These are phyloP conservation scores for Anthoptus insignis DNA, from an alignment of 2,888 invertebrate genomes.

Conservation along the genomic window DNA sequence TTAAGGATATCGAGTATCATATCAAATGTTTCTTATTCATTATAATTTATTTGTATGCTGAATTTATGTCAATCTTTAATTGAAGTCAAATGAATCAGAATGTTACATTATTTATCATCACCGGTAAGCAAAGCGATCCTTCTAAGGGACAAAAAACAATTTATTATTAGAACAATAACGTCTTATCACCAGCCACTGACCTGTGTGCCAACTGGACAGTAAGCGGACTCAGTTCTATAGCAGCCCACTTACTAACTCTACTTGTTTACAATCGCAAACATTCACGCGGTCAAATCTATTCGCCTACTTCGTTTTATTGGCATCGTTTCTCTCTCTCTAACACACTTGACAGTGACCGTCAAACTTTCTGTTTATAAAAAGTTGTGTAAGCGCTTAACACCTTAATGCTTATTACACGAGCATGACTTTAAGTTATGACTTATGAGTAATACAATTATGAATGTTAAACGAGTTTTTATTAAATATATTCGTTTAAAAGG, in stretches of 20 bases:
- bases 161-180: slow-evolving; percentile 40
- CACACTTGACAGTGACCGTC: slow-evolving; percentile 47
- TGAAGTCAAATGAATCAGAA: slow-evolving; percentile 17
- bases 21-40: not conserved
- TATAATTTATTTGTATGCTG: not conserved
- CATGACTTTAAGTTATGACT: too few species aligned
- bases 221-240: slow-evolving; percentile 37
- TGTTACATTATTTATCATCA: slow-evolving; percentile 24
- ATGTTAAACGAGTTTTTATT: slow-evolving; percentile 17
- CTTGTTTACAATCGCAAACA: slow-evolving; percentile 52
- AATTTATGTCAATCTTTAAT: not conserved
- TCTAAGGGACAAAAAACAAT: slow-evolving; percentile 37
- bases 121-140: slow-evolving; percentile 14
- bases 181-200: slow-evolving; percentile 46
- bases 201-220: slow-evolving; percentile 33
- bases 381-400: slow-evolving; percentile 19
- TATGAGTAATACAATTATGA: too few species aligned
- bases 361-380: slow-evolving; percentile 41
- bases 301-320: slow-evolving; percentile 42
- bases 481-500: too few species aligned
- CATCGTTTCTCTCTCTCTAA: slow-evolving; percentile 42
- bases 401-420: too few species aligned
- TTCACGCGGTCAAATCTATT: slow-evolving; percentile 54
- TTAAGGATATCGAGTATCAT: too few species aligned
- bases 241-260: slow-evolving; percentile 27